A percentile compares a stretch with the other conserved stretches of the same genome.
Evolutionary conservation across 1,140 invertebrate species (phyloP).

Genomic region (Polypedilum pembai): DNA sequence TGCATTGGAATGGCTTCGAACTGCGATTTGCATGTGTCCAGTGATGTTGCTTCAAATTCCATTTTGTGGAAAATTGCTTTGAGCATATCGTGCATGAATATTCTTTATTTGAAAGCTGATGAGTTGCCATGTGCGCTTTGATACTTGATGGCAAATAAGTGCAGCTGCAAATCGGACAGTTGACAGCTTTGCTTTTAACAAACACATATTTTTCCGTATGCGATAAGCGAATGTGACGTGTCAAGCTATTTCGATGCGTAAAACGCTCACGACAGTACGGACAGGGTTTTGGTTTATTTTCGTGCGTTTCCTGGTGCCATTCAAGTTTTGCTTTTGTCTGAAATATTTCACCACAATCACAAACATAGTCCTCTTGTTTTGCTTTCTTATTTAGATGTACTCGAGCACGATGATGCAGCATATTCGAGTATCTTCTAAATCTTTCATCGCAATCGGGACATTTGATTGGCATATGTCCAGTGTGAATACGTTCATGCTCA

Average conservation of each 20-base stretch:
- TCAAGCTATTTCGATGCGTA: constrained; percentile 69
- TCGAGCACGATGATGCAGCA: constrained; percentile 72
- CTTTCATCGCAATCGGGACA: constrained; percentile 74
- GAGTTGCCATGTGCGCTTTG: constrained; percentile 67
- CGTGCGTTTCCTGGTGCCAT: constrained; percentile 81
- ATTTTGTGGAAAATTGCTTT: constrained; percentile 78
- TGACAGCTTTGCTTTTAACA: constrained; percentile 59
- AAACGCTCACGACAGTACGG: constrained; percentile 75
- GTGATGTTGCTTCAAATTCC: constrained; percentile 78
- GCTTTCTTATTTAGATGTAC: constrained; percentile 59
- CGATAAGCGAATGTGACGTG: constrained; percentile 69
- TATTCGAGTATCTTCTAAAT: constrained; percentile 76
- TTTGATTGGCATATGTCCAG: constrained; percentile 69
- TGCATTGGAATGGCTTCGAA: constrained; percentile 78
- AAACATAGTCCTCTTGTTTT: constrained; percentile 68
- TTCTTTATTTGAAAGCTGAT: constrained; percentile 63
- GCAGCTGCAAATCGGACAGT: constrained; percentile 71
- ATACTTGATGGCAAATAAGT: constrained; percentile 70
- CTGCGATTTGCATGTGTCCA: constrained; percentile 81
- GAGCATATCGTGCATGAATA: constrained; percentile 74
- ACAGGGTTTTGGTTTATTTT: constrained; percentile 72
- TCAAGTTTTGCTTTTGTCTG: constrained; percentile 71
- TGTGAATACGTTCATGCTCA: constrained; percentile 74
- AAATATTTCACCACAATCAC: constrained; percentile 71
- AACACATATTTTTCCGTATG: constrained; percentile 71